phyloP scores from a whole-genome alignment of 2,888 invertebrate genomes.

The Coenonympha glycerion region DNA sequence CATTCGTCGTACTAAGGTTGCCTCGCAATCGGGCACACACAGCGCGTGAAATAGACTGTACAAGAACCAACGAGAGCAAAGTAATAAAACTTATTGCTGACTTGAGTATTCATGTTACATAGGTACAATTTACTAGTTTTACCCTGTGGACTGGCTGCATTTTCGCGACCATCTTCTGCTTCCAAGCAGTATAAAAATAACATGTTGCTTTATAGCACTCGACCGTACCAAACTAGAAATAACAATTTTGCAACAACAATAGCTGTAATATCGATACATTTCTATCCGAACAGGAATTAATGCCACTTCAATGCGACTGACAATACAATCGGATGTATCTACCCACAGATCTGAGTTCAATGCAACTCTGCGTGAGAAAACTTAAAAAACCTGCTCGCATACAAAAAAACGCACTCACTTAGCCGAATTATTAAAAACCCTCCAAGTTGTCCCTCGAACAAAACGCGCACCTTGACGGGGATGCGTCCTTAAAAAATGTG shows the following conservation, averaged over 20 bases:
- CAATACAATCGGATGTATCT: slow-evolving; percentile 68
- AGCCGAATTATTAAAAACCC: slow-evolving; percentile 64
- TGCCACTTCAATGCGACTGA: slow-evolving; percentile 53
- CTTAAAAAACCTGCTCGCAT: slow-evolving; percentile 69
- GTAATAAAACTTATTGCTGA: no score
- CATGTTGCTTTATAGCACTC: no score
- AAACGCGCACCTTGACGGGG: slow-evolving; percentile 64
- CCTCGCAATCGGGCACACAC: no score
- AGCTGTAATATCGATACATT: slow-evolving; percentile 19
- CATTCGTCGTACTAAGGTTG: no score
- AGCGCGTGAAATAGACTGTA: no score
- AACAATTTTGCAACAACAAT: slow-evolving; percentile 8
- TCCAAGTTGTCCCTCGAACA: slow-evolving; percentile 66
- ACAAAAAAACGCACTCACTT: slow-evolving; percentile 66
- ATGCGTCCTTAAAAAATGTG: slow-evolving; percentile 71
- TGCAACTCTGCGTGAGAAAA: slow-evolving; percentile 70
- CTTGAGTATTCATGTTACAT: no score
- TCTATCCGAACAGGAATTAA: slow-evolving; percentile 35
- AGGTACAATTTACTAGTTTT: no score
- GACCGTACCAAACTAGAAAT: no score
- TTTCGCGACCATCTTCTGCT: no score
- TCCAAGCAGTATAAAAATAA: no score
- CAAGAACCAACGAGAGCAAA: no score
- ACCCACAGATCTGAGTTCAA: slow-evolving; percentile 71
- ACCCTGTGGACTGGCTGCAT: no score